Evolutionary conservation across 2,888 invertebrate genomes (phyloP), one percentile per base, ranked within the genome.

Genomic region (Aricia artaxerxes): DNA sequence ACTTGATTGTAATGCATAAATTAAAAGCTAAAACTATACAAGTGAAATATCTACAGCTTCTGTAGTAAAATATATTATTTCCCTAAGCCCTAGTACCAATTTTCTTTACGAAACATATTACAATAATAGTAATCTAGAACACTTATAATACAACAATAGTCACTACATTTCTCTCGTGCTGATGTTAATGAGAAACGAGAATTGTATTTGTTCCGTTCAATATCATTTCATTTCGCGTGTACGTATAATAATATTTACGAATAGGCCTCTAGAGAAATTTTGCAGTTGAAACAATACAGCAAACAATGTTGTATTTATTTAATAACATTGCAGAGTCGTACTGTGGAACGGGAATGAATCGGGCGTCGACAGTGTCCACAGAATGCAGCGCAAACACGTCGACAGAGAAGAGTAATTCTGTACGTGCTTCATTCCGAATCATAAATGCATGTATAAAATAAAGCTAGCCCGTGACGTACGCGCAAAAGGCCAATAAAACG

Each of bases 331-430:
- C 83, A 92, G 92, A 91, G 61, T 38, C 90, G 40, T 84, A 88
- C 80, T 88, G 91, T 64, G 91, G 91, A 83, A 89, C 91, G 89
- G 90, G 88, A 81, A 90, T 90, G 90, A 84, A 83, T 31, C 90
- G 89, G 77, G 90, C 93, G 0, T 86, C 89, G 0, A 87, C 89
- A 0, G 80, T 90, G 24, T 82, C 90, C 11, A 86, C 87, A 0
- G 86, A 85, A 6, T 82, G 83, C 9, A 84, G 82, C 2, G 82
- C 81, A 60, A 57, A 82, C 5, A 53, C 75, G 31, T 85, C 86
- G 0, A 85, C 87, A 2, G 81, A 83, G 24, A 85, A 91, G 81
- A 91, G 92, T 87, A 92, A 92, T 88, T 93, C 93, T 83, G 93
- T 94, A 92, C 86, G 92, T 92, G 83, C 79, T 38, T 78, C 80